Conservation (phyloP, 2,797 vertebrate species). For the Linurgus olivaceus region DNA sequence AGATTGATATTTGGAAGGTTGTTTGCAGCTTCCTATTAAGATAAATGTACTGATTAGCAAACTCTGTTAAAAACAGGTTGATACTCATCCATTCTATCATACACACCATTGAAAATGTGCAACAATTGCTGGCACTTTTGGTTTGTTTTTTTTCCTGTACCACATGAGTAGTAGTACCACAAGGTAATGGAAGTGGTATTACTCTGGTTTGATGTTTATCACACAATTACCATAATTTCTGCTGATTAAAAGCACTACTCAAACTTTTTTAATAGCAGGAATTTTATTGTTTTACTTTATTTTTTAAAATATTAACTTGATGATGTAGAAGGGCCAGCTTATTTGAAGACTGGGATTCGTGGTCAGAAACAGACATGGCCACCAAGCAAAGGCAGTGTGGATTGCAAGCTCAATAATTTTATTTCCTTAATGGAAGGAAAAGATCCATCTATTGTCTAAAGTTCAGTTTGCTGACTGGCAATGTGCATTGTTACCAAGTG, state of each 20-base stretch:
- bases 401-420: background rate
- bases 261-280: background rate
- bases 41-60: conserved; percentile 61
- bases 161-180: background rate
- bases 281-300: background rate
- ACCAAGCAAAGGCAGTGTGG: background rate
- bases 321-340: background rate
- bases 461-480: background rate
- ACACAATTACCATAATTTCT: background rate
- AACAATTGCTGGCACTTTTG: background rate
- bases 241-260: background rate
- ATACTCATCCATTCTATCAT: background rate
- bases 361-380: background rate
- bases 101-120: background rate
- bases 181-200: background rate
- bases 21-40: conserved; percentile 59
- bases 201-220: background rate
- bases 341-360: fast-evolving
- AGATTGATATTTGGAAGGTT: conserved; percentile 59
- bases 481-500: background rate
- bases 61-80: conserved; percentile 29
- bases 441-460: background rate
- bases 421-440: background rate
- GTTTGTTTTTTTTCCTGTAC: background rate
- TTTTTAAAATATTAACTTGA: background rate